A percentile compares a stretch with the other conserved stretches of the same genome.
phyloP scores from a whole-genome alignment of 2,113 vertebrate genomes.

The Emydura subglobosa region DNA sequence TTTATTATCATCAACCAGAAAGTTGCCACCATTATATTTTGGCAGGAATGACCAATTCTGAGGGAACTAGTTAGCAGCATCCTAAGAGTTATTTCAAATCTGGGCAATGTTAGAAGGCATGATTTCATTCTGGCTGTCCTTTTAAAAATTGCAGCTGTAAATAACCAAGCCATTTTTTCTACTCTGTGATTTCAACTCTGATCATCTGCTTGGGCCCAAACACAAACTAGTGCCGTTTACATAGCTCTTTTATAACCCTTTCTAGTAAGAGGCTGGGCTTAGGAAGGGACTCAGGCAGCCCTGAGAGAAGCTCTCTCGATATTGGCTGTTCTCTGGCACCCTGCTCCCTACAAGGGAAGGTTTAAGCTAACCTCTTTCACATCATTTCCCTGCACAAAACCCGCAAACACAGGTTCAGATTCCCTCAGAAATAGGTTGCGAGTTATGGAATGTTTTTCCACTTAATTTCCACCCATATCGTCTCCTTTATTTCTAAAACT shows the following conservation, averaged over 20 bases:
- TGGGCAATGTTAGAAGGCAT: background rate
- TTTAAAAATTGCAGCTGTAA: background rate
- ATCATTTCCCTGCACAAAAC: background rate
- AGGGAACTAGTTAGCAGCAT: background rate
- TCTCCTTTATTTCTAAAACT: background rate
- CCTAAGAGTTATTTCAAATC: background rate
- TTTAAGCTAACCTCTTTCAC: background rate
- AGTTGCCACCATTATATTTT: background rate
- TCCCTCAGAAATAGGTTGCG: background rate
- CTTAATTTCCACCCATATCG: background rate
- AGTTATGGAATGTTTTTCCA: background rate
- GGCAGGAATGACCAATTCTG: background rate
- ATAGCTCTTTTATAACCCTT: background rate
- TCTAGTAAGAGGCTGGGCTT: background rate
- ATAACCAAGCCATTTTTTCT: background rate
- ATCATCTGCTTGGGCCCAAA: background rate
- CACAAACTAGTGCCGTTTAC: background rate
- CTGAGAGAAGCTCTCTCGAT: background rate
- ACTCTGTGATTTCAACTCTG: background rate
- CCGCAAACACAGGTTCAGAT: background rate
- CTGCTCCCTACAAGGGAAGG: accelerated
- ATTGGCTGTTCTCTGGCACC: background rate
- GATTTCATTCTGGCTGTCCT: background rate
- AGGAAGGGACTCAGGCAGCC: background rate
- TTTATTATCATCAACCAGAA: background rate